Conservation (phyloP, 2,113 vertebrate species). For the Oncorhynchus gorbuscha region DNA sequence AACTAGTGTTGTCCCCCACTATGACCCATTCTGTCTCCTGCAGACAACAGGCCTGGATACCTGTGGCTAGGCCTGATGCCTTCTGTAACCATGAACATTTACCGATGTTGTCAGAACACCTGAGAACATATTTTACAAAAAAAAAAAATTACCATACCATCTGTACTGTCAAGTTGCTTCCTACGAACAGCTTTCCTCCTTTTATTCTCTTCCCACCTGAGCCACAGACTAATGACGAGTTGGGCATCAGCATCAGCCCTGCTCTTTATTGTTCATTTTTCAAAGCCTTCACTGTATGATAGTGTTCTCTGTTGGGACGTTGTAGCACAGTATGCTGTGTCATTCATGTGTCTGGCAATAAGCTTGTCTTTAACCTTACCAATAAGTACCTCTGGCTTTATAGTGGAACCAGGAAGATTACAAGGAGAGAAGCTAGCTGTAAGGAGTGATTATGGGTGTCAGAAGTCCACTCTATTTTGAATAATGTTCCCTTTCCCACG, state of each 20-base stretch:
- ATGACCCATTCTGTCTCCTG: constrained; percentile 27
- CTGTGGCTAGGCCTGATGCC: constrained; percentile 53
- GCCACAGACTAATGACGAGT: constrained; percentile 24
- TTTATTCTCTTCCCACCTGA: not conserved
- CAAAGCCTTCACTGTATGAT: not conserved
- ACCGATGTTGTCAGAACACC: constrained; percentile 66
- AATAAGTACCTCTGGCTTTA: not conserved
- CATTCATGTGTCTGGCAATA: not conserved
- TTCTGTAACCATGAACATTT: constrained; percentile 47
- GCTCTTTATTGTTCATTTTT: constrained; percentile 25
- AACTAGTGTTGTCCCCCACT: constrained; percentile 1
- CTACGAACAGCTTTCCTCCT: constrained; percentile 9
- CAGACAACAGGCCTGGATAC: constrained; percentile 43
- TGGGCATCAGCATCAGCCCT: constrained; percentile 36
- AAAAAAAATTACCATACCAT: constrained; percentile 74
- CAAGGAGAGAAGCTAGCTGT: too few species aligned
- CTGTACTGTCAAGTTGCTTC: constrained; percentile 61
- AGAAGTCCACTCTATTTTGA: not conserved
- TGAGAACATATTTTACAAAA: constrained; percentile 65
- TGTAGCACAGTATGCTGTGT: not conserved
- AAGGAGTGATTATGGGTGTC: not conserved
- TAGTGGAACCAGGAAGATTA: too few species aligned
- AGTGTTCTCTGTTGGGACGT: not conserved
- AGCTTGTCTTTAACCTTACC: not conserved
- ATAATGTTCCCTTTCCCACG: constrained; percentile 32